These are phyloP conservation scores for Sarcophaga rosellei DNA, from an alignment of 2,888 invertebrate species.

Conservation along the genomic window DNA sequence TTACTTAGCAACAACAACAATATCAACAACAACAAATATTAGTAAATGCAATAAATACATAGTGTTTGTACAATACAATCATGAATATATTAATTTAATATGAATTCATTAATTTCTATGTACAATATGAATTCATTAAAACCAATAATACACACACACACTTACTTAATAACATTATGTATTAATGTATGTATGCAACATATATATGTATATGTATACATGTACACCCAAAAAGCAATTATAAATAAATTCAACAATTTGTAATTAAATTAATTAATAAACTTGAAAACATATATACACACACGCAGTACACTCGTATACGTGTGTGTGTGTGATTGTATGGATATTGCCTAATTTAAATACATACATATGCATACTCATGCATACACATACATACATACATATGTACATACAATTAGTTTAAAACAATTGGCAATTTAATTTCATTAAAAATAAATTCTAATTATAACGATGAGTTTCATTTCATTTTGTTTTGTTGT, in stretches of 20 bases:
- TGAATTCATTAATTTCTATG: no score
- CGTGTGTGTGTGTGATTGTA: background rate
- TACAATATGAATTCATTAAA: no score
- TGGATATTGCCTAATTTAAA: background rate
- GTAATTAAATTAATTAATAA: slow-evolving; percentile 70
- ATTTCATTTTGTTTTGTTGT: slow-evolving; percentile 28
- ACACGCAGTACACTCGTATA: background rate
- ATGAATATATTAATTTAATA: no score
- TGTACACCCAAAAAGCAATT: slow-evolving; percentile 56
- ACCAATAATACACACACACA: no score
- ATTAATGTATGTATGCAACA: background rate
- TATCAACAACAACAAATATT: slow-evolving; percentile 1
- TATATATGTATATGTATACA: background rate
- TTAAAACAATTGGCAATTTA: slow-evolving; percentile 75
- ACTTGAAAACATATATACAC: slow-evolving; percentile 49
- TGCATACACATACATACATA: background rate
- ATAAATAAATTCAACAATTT: slow-evolving; percentile 68
- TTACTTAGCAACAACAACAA: slow-evolving; percentile 23
- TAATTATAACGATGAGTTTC: slow-evolving; percentile 77
- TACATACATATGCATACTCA: slow-evolving; percentile 17
- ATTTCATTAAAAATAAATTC: slow-evolving; percentile 75
- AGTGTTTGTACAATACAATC: background rate
- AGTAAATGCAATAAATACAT: background rate
- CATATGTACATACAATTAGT: slow-evolving; percentile 22
- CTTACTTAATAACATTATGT: no score